Conservation (phyloP, 2,113 vertebrate genomes). For the Grammomys dolichurus region DNA sequence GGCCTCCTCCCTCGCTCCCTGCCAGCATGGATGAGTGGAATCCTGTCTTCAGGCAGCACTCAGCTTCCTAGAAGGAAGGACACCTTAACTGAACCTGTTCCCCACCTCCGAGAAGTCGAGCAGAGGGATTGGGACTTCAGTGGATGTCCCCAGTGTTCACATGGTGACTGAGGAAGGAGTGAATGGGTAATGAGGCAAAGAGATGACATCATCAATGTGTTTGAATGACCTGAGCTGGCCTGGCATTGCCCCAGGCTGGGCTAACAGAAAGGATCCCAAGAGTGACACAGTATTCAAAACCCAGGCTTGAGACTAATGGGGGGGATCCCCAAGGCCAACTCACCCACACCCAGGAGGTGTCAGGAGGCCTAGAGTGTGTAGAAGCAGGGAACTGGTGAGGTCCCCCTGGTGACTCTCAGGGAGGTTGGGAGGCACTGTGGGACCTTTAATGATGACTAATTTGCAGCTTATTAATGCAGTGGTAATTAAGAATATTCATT, state of each 20-base stretch:
- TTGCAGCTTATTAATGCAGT: slow-evolving; percentile 85
- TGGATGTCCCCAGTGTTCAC: background rate
- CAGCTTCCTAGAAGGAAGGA: background rate
- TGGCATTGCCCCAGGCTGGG: background rate
- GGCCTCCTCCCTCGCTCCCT: background rate
- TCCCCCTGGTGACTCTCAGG: slow-evolving; percentile 66
- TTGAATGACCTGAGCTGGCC: background rate
- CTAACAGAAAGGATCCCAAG: background rate
- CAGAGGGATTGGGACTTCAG: background rate
- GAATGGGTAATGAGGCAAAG: background rate
- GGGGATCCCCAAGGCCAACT: background rate
- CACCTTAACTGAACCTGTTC: background rate
- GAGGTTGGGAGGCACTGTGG: slow-evolving; percentile 72
- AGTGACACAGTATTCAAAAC: background rate
- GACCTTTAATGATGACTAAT: slow-evolving; percentile 86
- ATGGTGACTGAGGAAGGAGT: background rate
- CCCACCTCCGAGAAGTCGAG: background rate
- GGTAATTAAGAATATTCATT: slow-evolving; percentile 87
- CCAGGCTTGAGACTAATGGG: background rate
- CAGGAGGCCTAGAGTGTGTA: background rate
- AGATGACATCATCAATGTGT: background rate
- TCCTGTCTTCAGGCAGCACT: background rate
- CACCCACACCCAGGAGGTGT: background rate
- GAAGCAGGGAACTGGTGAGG: slow-evolving; percentile 52
- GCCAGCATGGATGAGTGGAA: background rate